A percentile compares a stretch with the other conserved stretches of the same genome.
phyloP scores from a whole-genome alignment of 2,888 invertebrate species.

The Polyommatus iphigenia region DNA sequence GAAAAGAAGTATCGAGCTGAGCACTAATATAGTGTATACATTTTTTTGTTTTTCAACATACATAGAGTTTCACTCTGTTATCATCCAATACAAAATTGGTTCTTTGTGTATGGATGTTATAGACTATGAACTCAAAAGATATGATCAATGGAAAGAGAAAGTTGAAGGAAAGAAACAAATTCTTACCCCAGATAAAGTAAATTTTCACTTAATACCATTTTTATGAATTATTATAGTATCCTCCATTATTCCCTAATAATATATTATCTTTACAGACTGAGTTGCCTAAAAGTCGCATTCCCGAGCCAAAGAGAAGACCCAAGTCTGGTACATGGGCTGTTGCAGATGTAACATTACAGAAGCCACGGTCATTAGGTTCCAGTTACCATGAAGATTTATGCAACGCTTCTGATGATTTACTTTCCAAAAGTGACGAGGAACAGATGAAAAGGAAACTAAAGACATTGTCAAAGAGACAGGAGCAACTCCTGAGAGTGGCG shows the following conservation, averaged over 20 bases:
- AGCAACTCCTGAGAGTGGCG: slow-evolving; percentile 93
- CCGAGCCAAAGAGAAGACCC: slow-evolving; percentile 86
- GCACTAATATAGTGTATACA: slow-evolving; percentile 97
- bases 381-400: slow-evolving; percentile 85
- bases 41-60: slow-evolving; percentile 99
- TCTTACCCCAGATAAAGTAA: slow-evolving; percentile 71
- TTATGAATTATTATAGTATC: neutral
- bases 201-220: slow-evolving; percentile 10
- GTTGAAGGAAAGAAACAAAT: slow-evolving; percentile 74
- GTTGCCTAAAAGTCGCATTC: slow-evolving; percentile 84
- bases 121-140: slow-evolving; percentile 95
- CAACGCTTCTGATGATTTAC: slow-evolving; percentile 70
- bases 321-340: slow-evolving; percentile 87
- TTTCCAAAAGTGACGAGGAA: slow-evolving; percentile 85
- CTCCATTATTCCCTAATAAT: neutral
- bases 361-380: slow-evolving; percentile 82
- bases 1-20: slow-evolving; percentile 96
- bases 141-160: slow-evolving; percentile 93
- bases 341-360: slow-evolving; percentile 76
- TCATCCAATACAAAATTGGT: slow-evolving; percentile 98
- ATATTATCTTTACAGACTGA: slow-evolving; percentile 72
- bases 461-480: slow-evolving; percentile 93
- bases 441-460: slow-evolving; percentile 88
- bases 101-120: slow-evolving; percentile 98
- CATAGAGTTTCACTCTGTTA: slow-evolving; percentile 95